phyloP scores from a whole-genome alignment of 2,797 vertebrate species.

The Kryptolebias ocellatus region DNA sequence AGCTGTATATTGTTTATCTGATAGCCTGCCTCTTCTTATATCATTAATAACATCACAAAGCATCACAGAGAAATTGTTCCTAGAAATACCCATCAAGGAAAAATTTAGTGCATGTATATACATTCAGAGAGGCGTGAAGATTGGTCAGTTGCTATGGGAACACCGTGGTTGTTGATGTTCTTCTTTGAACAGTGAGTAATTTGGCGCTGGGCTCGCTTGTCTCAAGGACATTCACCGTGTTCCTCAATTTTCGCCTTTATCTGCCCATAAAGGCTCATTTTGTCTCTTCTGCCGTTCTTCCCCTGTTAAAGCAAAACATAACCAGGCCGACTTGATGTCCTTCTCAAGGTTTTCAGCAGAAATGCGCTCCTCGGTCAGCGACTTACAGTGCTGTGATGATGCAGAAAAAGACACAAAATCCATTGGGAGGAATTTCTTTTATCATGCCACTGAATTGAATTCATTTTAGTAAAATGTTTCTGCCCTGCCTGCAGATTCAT shows the following conservation, averaged over 20 bases:
- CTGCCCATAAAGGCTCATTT: constrained; percentile 9
- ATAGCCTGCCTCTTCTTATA: constrained; percentile 6
- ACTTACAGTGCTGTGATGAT: neutral
- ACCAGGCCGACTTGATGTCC: neutral
- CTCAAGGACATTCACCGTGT: constrained; percentile 11
- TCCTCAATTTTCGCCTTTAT: constrained; percentile 7
- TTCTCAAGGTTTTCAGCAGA: neutral
- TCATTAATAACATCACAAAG: neutral
- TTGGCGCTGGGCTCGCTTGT: constrained; percentile 6
- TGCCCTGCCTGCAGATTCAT: neutral
- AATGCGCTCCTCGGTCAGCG: neutral
- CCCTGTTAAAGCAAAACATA: neutral
- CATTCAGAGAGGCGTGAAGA: too few species aligned
- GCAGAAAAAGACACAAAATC: neutral
- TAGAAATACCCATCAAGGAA: neutral
- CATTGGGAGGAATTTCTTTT: neutral
- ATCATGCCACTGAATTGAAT: neutral
- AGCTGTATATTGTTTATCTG: neutral
- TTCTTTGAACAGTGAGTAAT: constrained; percentile 1
- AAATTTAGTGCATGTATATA: neutral
- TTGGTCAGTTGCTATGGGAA: constrained; percentile 5
- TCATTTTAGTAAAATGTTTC: neutral
- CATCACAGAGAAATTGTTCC: neutral
- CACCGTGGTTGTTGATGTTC: constrained; percentile 3
- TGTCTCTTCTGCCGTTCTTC: neutral